Percentiles rank a stretch among this genome's conserved stretches.
phyloP scores from a whole-genome alignment of 2,113 vertebrate genomes.

The Cyrtonyx montezumae region DNA sequence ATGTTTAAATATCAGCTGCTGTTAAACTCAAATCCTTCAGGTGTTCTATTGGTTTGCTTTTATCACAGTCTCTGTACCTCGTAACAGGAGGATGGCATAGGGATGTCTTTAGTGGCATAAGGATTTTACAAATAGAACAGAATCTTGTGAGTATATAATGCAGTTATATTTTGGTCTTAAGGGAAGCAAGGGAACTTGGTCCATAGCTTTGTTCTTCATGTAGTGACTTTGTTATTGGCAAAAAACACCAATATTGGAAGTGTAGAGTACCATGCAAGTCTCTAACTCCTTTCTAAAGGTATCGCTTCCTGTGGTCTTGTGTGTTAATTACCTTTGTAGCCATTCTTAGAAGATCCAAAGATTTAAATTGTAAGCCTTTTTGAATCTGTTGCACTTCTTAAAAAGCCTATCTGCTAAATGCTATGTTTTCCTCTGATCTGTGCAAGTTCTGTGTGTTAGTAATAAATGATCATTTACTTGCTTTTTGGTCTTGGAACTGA shows the following conservation, averaged over 20 bases:
- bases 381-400: neutral
- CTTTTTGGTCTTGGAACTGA: neutral
- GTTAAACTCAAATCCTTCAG: constrained; percentile 18
- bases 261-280: neutral
- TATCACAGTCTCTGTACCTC: neutral
- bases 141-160: neutral
- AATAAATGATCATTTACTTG: neutral
- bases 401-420: neutral
- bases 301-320: neutral
- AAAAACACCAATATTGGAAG: neutral
- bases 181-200: neutral
- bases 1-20: constrained; percentile 36
- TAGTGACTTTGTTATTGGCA: neutral
- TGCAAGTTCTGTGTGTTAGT: neutral
- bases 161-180: neutral
- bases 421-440: neutral
- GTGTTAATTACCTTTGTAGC: neutral
- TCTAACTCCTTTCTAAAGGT: neutral
- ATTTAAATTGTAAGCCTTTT: neutral
- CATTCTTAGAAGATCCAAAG: neutral
- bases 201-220: neutral
- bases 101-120: neutral
- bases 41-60: constrained; percentile 1
- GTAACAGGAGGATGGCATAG: neutral
- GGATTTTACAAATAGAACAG: neutral